Conservation (phyloP, 2,113 vertebrate species). For the Colius striatus region DNA sequence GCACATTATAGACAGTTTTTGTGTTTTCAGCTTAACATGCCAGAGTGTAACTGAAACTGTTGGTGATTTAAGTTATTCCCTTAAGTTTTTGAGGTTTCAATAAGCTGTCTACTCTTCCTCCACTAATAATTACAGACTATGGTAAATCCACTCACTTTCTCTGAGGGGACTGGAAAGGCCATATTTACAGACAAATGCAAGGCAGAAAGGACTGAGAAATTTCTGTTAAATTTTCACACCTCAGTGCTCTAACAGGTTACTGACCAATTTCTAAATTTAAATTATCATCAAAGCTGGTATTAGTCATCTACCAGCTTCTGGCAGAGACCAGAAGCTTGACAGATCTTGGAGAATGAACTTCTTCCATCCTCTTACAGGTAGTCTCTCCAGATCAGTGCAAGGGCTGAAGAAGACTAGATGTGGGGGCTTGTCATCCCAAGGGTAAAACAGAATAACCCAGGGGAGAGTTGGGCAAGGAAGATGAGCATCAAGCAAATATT, state of each 20-base stretch:
- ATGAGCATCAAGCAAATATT: neutral
- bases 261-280: neutral
- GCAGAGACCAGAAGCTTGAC: neutral
- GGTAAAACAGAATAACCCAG: neutral
- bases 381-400: neutral
- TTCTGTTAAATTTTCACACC: neutral
- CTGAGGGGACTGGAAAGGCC: neutral
- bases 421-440: neutral
- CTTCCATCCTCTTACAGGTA: neutral
- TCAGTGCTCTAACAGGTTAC: neutral
- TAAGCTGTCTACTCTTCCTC: conserved; percentile 16
- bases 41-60: neutral
- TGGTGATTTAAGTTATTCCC: conserved; percentile 27
- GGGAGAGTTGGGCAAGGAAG: neutral
- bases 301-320: neutral
- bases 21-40: conserved; percentile 30
- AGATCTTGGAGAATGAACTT: neutral
- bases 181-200: neutral
- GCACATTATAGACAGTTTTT: conserved; percentile 6
- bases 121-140: neutral
- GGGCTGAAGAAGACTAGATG: neutral
- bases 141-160: neutral
- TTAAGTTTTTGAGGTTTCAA: conserved; percentile 3
- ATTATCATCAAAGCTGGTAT: neutral
- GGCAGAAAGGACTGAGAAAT: neutral